These are phyloP conservation scores for Sinelater perroti DNA, from an alignment of 2,888 invertebrate species.

Conservation along the genomic window DNA sequence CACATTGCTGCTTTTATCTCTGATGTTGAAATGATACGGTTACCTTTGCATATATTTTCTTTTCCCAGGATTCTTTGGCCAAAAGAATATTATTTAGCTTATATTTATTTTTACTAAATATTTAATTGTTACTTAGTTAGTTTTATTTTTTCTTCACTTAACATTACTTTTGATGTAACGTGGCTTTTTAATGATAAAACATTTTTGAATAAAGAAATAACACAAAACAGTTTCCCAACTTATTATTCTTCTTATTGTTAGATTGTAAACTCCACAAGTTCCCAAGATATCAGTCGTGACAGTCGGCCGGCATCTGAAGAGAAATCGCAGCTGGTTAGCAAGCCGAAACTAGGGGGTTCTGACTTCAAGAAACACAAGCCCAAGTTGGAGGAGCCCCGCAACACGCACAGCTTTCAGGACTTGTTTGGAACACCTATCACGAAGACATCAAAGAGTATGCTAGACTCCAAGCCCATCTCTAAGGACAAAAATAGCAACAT, in stretches of 20 bases:
- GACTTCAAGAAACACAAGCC: slow-evolving; percentile 55
- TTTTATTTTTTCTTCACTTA: too few relatives aligned
- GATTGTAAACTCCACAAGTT: slow-evolving; percentile 52
- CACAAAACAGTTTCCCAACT: too few relatives aligned
- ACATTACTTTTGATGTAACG: too few relatives aligned
- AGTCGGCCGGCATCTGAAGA: slow-evolving; percentile 58
- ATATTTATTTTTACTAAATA: too few relatives aligned
- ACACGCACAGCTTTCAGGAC: slow-evolving; percentile 72
- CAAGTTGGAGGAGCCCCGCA: slow-evolving; percentile 56
- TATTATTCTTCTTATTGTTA: slow-evolving; percentile 45
- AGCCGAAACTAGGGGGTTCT: slow-evolving; percentile 73
- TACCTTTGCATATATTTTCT: too few relatives aligned
- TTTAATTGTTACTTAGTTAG: too few relatives aligned
- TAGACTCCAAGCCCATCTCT: slow-evolving; percentile 65
- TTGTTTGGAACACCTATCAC: slow-evolving; percentile 86
- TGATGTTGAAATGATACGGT: too few relatives aligned
- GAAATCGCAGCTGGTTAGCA: slow-evolving; percentile 69
- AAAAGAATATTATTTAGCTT: too few relatives aligned
- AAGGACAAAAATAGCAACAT: slow-evolving; percentile 41
- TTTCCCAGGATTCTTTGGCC: too few relatives aligned
- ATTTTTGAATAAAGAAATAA: too few relatives aligned
- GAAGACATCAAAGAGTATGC: slow-evolving; percentile 75
- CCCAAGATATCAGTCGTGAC: slow-evolving; percentile 57
- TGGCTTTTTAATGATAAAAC: too few relatives aligned
- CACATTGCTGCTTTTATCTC: too few relatives aligned